A percentile compares a stretch with the other conserved stretches of the same genome.
These are phyloP conservation scores for Trypoxylus dichotomus DNA, from an alignment of 1,140 invertebrate genomes.

Conservation along the genomic window DNA sequence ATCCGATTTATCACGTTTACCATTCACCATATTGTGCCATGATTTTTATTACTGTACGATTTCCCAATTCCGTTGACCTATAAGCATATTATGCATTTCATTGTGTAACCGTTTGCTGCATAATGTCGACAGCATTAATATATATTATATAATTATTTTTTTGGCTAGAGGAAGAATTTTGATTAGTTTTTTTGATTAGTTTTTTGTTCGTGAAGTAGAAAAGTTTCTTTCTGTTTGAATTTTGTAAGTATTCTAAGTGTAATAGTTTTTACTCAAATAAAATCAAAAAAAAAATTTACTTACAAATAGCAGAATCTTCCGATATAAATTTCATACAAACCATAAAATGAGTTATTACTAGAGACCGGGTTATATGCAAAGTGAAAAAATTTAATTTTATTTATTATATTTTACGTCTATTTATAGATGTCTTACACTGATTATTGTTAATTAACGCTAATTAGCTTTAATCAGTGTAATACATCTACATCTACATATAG, in stretches of 20 bases:
- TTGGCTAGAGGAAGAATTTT: background rate
- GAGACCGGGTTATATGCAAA: too few species aligned
- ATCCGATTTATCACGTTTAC: slow-evolving; percentile 1
- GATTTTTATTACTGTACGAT: background rate
- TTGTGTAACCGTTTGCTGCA: slow-evolving; percentile 11
- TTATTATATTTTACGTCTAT: too few species aligned
- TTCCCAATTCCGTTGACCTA: slow-evolving; percentile 7
- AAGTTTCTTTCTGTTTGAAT: background rate
- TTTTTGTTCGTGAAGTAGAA: background rate
- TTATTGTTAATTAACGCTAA: too few species aligned
- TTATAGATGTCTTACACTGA: too few species aligned
- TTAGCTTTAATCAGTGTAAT: too few species aligned
- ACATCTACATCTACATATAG: too few species aligned
- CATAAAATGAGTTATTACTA: too few species aligned
- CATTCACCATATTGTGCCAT: background rate
- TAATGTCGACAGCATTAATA: slow-evolving; percentile 14
- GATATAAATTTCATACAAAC: too few species aligned
- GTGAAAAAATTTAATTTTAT: too few species aligned
- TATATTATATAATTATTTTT: background rate
- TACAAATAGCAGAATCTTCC: too few species aligned
- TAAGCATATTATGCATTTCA: slow-evolving; percentile 11
- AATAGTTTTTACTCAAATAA: slow-evolving; percentile 5
- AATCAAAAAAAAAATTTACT: background rate
- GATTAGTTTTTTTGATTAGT: background rate
- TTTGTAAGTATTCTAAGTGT: background rate